phyloP scores from a whole-genome alignment of 1,140 invertebrate species.

The Heliothis virescens region DNA sequence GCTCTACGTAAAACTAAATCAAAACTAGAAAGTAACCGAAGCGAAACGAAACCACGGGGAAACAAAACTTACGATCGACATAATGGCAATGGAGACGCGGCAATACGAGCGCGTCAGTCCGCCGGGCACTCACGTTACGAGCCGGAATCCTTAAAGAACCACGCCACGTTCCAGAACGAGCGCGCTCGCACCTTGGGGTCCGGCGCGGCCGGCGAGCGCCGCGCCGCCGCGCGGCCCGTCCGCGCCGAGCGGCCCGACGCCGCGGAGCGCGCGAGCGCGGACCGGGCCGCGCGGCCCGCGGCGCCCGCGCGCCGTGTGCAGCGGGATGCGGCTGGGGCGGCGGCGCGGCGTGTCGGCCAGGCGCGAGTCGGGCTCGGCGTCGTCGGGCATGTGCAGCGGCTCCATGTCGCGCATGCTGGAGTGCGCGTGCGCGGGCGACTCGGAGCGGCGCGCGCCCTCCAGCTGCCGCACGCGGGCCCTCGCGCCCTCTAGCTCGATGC shows the following conservation, averaged over 20 bases:
- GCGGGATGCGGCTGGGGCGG: constrained; percentile 90
- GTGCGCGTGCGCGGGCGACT: constrained; percentile 75
- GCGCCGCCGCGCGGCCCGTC: constrained; percentile 59
- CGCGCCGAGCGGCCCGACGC: constrained; percentile 52
- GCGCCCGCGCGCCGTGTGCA: constrained; percentile 86
- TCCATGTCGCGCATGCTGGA: constrained; percentile 84
- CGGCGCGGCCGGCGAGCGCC: constrained; percentile 58
- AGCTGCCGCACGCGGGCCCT: constrained; percentile 88
- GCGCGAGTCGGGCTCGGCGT: constrained; percentile 86
- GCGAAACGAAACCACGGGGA: constrained; percentile 69
- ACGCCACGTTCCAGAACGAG: constrained; percentile 73
- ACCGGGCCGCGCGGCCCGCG: constrained; percentile 69
- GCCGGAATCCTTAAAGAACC: constrained; percentile 70
- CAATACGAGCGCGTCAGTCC: constrained; percentile 47
- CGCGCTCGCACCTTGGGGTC: constrained; percentile 77
- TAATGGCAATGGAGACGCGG: constrained; percentile 77
- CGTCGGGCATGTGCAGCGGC: constrained; percentile 86
- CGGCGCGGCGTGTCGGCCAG: constrained; percentile 85
- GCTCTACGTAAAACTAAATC: constrained; percentile 44
- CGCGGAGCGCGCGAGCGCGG: constrained; percentile 70
- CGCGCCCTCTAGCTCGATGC: constrained; percentile 93
- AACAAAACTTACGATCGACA: constrained; percentile 86
- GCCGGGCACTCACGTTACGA: constrained; percentile 56
- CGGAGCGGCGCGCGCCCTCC: constrained; percentile 79
- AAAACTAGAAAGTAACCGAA: constrained; percentile 56